phyloP scores from a whole-genome alignment of 1,140 invertebrate genomes.

The Hylaeus volcanicus region DNA sequence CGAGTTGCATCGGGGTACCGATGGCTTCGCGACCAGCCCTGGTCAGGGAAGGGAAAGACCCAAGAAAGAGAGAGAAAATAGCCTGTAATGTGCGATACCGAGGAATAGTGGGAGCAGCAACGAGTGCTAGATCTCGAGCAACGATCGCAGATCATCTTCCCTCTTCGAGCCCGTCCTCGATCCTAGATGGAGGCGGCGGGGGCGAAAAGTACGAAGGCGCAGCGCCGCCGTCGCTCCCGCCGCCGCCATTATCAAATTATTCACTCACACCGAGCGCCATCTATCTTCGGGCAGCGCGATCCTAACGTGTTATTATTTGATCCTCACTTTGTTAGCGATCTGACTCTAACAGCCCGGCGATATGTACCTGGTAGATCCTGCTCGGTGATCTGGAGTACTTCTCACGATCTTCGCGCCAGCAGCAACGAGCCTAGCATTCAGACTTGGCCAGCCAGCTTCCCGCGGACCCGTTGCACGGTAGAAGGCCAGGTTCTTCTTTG shows the following conservation, averaged over 20 bases:
- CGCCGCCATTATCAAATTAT: slow-evolving; percentile 79
- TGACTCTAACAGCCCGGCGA: slow-evolving; percentile 70
- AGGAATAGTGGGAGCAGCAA: slow-evolving; percentile 33
- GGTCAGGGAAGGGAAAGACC: slow-evolving; percentile 10
- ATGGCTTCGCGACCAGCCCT: no score
- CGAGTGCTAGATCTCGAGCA: slow-evolving; percentile 76
- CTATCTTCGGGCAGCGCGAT: slow-evolving; percentile 76
- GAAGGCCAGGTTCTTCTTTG: background rate
- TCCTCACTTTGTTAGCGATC: slow-evolving; percentile 80
- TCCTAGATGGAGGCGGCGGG: slow-evolving; percentile 51
- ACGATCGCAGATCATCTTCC: slow-evolving; percentile 66
- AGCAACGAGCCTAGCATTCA: slow-evolving; percentile 28
- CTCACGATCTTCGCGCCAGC: slow-evolving; percentile 68
- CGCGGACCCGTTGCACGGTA: background rate
- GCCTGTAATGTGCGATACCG: background rate
- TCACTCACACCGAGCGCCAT: slow-evolving; percentile 78
- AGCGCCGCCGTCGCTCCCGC: slow-evolving; percentile 52
- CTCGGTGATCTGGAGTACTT: slow-evolving; percentile 74
- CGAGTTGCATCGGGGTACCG: no score
- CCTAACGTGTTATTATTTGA: slow-evolving; percentile 80
- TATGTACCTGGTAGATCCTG: slow-evolving; percentile 68
- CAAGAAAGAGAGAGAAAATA: background rate
- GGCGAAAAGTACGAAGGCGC: slow-evolving; percentile 54
- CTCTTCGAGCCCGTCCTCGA: slow-evolving; percentile 54
- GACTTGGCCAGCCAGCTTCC: background rate